phyloP scores from a whole-genome alignment of 2,797 vertebrate genomes.

The Chloroceryle amazona region DNA sequence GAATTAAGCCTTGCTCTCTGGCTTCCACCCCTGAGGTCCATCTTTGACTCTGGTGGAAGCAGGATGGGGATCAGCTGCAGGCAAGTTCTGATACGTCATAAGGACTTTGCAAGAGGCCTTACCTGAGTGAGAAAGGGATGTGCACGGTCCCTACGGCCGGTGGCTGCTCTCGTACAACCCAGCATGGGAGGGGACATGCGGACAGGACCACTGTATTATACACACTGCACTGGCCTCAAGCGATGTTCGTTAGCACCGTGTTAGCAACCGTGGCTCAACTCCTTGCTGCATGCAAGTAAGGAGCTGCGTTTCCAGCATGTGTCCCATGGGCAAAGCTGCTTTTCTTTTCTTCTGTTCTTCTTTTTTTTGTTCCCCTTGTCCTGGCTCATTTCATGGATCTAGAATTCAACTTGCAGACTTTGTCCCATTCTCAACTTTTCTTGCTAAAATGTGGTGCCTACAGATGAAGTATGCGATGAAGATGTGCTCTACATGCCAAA shows the following conservation, averaged over 20 bases:
- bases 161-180: background rate
- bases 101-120: background rate
- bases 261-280: background rate
- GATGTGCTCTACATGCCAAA: conserved; percentile 68
- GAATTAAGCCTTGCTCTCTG: background rate
- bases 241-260: background rate
- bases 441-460: conserved; percentile 63
- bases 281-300: conserved; percentile 25
- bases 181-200: rapidly evolving
- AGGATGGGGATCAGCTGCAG: background rate
- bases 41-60: background rate
- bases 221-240: background rate
- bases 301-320: conserved; percentile 42
- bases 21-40: rapidly evolving
- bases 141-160: rapidly evolving
- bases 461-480: background rate
- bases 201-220: conserved; percentile 5
- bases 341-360: too few relatives aligned
- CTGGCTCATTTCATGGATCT: background rate
- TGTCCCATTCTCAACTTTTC: background rate
- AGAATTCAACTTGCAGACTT: background rate
- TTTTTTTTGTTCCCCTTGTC: background rate
- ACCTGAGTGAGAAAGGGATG: background rate
- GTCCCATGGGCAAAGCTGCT: background rate
- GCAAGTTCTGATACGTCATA: rapidly evolving